Base-by-base conservation (phyloP, 2,113 vertebrate genomes). In the Podarcis cretensis region DNA sequence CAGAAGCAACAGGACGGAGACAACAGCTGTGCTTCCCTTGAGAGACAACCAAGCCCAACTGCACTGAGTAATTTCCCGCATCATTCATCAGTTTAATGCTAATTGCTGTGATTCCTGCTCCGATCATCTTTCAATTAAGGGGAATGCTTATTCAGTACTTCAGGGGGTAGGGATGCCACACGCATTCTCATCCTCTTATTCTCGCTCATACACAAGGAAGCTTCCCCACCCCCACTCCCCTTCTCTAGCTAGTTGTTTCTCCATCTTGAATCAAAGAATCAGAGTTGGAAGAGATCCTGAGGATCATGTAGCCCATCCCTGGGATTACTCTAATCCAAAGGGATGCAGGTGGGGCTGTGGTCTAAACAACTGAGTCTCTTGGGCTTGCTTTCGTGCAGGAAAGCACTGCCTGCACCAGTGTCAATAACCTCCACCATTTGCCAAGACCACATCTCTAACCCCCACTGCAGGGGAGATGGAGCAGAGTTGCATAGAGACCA, bases 21-120 rank as follows among this genome's bases (percentile, higher is more conserved):
- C 16, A 65, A 6, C 43, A 92, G 77, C 81, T 85, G 85, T 92
- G 85, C 77, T 91, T 32, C 9, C 90, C 25, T 18, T 76, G 90
- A 93, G 89, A 74, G 89, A 66, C 57, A 89, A 81, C 71, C 23
- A 2, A 4, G 0, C 0, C 69, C 7, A 27, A 10, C 37, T 9
- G 0, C 0, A 23, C n/a, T 40, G 9, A 85, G 59, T 25, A 74
- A n/a, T 43, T 69, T 25, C 16, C 78, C 81, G 66, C 37, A 69
- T 76, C n/a, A 14, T 43, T 37, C 25, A 63, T 7, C 0, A 27
- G n/a, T 32, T 32, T 68, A 54, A 83, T 68, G 40, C 27, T 86
- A 79, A 79, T 86, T 86, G 66, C 59, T 54, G 75, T 68, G 85
- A 86, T 32, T 68, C 37, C 37, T 69, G 4, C 75, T 79, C 40